phyloP scores from a whole-genome alignment of 1,140 invertebrate species.

The Apolygus lucorum region DNA sequence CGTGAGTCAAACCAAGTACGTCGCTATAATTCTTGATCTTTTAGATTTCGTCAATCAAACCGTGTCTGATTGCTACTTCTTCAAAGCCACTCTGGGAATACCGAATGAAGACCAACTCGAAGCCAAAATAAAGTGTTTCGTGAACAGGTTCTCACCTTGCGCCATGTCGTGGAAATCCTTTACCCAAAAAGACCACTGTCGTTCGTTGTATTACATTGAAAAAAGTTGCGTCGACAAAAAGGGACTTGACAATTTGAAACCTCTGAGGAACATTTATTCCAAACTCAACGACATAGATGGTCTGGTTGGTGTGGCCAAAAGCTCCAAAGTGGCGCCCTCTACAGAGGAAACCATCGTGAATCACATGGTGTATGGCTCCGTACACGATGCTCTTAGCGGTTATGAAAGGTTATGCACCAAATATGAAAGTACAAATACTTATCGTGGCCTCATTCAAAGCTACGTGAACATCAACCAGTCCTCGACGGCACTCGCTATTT shows the following conservation, averaged over 20 bases:
- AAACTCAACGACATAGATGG: constrained; percentile 66
- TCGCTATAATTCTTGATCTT: constrained; percentile 15
- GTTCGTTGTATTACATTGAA: constrained; percentile 64
- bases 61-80: neutral
- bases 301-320: constrained; percentile 58
- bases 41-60: constrained; percentile 15
- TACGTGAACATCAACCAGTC: constrained; percentile 67
- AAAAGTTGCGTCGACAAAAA: constrained; percentile 10
- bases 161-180: constrained; percentile 53
- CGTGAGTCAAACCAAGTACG: neutral
- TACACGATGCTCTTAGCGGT: constrained; percentile 61
- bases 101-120: neutral
- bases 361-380: constrained; percentile 60
- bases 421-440: constrained; percentile 40
- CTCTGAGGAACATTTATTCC: constrained; percentile 61
- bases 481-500: constrained; percentile 59
- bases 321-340: constrained; percentile 55
- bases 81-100: neutral
- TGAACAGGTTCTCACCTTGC: constrained; percentile 42
- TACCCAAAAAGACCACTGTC: constrained; percentile 58
- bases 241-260: constrained; percentile 36
- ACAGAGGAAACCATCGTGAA: constrained; percentile 45
- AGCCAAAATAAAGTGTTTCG: neutral
- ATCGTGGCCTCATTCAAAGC: constrained; percentile 58
- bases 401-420: constrained; percentile 60